Base-by-base conservation (phyloP, 2,888 invertebrate genomes). In the Eueremaeus valkanovi region DNA sequence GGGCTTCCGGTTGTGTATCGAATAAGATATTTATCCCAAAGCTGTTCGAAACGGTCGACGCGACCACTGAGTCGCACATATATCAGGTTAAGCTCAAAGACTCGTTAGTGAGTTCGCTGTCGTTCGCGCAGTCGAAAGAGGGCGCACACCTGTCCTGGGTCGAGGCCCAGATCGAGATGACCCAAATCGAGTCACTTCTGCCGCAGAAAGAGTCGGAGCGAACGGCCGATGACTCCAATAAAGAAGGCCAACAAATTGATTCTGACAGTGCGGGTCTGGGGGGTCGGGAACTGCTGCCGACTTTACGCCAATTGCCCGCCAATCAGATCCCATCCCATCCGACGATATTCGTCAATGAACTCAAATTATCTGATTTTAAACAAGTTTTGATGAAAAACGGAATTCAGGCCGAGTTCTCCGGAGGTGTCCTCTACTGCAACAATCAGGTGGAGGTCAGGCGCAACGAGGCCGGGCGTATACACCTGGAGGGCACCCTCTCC, bases 51-150 rank as follows among this genome's bases (percentile, higher is more conserved):
- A 87, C 89, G 0, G 88, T 99, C 3, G 98, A 99, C 83, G 97
- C 94, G 0, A 98, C 99, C 0, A 95, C 95, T 0, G 98, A 99
- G 84, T 94, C 95, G 0, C 94, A 97, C 81, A 99, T 99, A 80
- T 98, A 95, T 84, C 98, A 98, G 87, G 94, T 96, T 78, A 90
- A 93, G 74, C 86, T 97, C 61, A 94, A 94, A 1, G 97, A 97
- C 84, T 91, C 93, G 5, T 85, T 97, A 77, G 92, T 97, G 79
- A 92, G 93, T 0, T 90, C 92, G 11, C 84, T 98, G 76, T 87
- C 89, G 78, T 95, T 97, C 86, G 90, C 92, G 78, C 89, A 89
- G 81, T 90, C 90, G 1, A 90, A 89, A 66, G 93, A 94, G 81
- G 78, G 78, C 29, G 90, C 93, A 0, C 97, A 98, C 84, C 88